A percentile compares a stretch with the other conserved stretches of the same genome.
phyloP scores from a whole-genome alignment of 1,140 invertebrate genomes.

The Lepidurus arcticus region DNA sequence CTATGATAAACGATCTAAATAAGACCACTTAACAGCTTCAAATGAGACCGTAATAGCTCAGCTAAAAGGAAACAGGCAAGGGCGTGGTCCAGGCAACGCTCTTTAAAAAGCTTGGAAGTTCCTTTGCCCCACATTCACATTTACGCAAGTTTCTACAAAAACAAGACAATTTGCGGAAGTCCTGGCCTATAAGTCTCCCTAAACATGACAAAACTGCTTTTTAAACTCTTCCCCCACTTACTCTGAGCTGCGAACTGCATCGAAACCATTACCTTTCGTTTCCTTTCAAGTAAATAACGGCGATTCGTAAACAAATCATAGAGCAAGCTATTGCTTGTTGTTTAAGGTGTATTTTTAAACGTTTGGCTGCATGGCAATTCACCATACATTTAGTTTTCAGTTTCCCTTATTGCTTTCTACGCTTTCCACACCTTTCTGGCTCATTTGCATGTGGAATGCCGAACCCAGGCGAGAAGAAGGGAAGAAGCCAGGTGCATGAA shows the following conservation, averaged over 20 bases:
- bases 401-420: too few relatives aligned
- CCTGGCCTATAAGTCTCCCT: neutral
- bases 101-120: neutral
- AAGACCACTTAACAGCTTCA: neutral
- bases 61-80: neutral
- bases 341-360: neutral
- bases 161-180: conserved; percentile 14
- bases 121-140: conserved; percentile 18
- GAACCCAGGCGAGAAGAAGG: neutral
- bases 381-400: too few relatives aligned
- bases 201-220: too few relatives aligned
- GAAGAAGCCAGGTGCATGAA: neutral
- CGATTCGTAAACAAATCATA: too few relatives aligned
- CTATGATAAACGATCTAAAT: neutral
- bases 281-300: neutral
- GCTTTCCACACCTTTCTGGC: neutral
- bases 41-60: neutral
- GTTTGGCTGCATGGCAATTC: neutral
- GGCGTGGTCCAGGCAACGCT: neutral
- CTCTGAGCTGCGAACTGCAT: too few relatives aligned
- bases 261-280: neutral
- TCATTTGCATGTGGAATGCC: conserved; percentile 21
- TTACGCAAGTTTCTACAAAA: neutral
- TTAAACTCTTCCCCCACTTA: too few relatives aligned
- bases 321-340: too few relatives aligned